These are phyloP conservation scores for Mormyrus hasselquistii DNA, from an alignment of 2,797 vertebrate species.

Conservation along the genomic window DNA sequence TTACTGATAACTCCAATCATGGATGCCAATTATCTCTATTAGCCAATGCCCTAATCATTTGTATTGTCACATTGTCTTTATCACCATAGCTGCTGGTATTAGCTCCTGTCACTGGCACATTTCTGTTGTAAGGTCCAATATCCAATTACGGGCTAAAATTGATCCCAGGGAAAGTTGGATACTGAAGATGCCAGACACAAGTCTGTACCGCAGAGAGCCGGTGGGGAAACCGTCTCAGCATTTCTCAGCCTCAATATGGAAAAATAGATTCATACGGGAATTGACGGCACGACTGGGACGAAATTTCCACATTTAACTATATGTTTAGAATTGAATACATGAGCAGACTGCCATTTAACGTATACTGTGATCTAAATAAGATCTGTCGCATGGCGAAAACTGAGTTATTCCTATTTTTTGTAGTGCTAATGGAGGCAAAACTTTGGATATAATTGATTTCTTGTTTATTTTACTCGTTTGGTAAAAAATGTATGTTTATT, in stretches of 20 bases:
- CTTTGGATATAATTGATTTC: neutral
- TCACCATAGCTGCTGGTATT: slow-evolving; percentile 25
- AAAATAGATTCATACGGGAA: slow-evolving; percentile 6
- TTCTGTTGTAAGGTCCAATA: slow-evolving; percentile 30
- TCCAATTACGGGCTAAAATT: slow-evolving; percentile 45
- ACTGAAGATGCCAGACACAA: slow-evolving; percentile 10
- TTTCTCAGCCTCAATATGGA: neutral
- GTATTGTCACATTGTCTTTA: slow-evolving; percentile 37
- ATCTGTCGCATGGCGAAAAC: neutral
- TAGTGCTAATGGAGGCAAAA: neutral
- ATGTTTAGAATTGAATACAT: neutral
- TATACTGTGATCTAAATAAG: neutral
- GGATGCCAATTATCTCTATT: slow-evolving; percentile 31
- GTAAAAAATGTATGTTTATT: neutral
- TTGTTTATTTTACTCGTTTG: neutral
- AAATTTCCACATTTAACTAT: neutral
- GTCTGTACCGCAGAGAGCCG: slow-evolving; percentile 23
- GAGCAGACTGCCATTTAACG: neutral
- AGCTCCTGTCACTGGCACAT: slow-evolving; percentile 33
- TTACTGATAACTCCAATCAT: slow-evolving; percentile 19
- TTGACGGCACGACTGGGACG: neutral
- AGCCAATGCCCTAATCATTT: slow-evolving; percentile 20
- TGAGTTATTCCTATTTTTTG: neutral
- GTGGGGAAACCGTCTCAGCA: slow-evolving; percentile 2
- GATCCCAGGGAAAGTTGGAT: slow-evolving; percentile 27